phyloP scores from a whole-genome alignment of 2,113 vertebrate species.

The Puma concolor region DNA sequence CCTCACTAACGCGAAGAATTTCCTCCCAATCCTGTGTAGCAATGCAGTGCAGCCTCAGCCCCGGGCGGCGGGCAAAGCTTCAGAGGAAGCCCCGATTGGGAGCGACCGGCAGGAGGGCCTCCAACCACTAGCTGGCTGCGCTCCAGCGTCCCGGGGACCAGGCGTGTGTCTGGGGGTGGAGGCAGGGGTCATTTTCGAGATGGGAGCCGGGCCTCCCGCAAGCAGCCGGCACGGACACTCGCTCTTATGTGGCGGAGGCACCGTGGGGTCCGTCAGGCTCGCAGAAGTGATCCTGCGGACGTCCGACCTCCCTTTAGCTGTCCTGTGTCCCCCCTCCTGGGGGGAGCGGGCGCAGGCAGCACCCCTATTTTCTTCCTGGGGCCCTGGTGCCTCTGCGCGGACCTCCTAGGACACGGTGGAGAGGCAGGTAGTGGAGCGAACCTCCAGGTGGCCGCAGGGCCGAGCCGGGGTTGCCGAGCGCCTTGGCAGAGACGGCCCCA shows the following conservation, averaged over 20 bases:
- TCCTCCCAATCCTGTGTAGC: neutral
- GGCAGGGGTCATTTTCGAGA: no score
- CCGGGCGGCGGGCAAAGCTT: neutral
- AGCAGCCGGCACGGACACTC: neutral
- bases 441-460: no score
- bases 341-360: neutral
- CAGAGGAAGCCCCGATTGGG: neutral
- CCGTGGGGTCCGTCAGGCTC: accelerated
- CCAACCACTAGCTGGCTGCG: accelerated
- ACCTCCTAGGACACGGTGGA: no score
- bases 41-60: neutral
- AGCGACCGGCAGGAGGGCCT: no score
- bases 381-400: neutral
- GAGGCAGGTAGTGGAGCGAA: no score
- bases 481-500: neutral
- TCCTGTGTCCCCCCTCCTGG: neutral
- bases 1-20: neutral
- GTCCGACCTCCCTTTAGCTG: neutral
- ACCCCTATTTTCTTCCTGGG: neutral
- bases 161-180: neutral
- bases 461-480: no score
- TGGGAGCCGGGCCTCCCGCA: neutral
- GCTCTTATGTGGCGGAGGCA: no score
- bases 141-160: no score
- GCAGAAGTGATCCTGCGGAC: accelerated